Percentiles rank a stretch among this genome's conserved stretches.
These are phyloP conservation scores for Paguma larvata DNA, from an alignment of 2,797 vertebrate species.

Conservation along the genomic window DNA sequence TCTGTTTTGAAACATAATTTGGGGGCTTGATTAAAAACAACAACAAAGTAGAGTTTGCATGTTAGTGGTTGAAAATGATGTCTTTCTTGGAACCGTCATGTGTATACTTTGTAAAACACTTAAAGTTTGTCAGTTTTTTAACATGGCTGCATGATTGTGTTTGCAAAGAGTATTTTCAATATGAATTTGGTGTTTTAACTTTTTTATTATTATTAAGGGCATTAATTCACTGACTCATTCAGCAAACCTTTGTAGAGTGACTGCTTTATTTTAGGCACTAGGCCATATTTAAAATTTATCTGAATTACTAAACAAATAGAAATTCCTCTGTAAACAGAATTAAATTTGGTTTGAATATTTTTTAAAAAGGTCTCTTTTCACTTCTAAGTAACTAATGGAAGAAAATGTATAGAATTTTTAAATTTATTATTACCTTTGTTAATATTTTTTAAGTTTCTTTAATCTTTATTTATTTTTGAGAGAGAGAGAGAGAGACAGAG, in stretches of 20 bases:
- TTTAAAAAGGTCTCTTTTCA: neutral
- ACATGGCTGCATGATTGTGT: neutral
- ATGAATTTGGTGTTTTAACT: slow-evolving; percentile 16
- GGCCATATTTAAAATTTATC: neutral
- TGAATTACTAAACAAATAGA: neutral
- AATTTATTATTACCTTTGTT: neutral
- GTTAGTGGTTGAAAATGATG: neutral
- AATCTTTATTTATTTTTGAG: no score
- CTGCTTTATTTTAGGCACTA: slow-evolving; percentile 14
- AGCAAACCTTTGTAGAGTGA: neutral
- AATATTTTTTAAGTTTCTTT: neutral
- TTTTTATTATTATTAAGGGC: neutral
- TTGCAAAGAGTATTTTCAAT: neutral
- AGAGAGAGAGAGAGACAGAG: no score
- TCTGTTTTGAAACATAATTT: neutral
- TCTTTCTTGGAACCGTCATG: neutral
- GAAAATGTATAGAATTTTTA: neutral
- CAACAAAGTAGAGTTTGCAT: neutral
- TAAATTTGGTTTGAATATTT: neutral
- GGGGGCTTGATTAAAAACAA: neutral
- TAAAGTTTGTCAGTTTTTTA: neutral
- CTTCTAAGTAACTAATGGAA: neutral
- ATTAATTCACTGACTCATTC: slow-evolving; percentile 2
- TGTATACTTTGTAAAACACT: neutral
- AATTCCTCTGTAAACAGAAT: neutral